phyloP scores from a whole-genome alignment of 2,888 invertebrate species.

The Pollenia amentaria region DNA sequence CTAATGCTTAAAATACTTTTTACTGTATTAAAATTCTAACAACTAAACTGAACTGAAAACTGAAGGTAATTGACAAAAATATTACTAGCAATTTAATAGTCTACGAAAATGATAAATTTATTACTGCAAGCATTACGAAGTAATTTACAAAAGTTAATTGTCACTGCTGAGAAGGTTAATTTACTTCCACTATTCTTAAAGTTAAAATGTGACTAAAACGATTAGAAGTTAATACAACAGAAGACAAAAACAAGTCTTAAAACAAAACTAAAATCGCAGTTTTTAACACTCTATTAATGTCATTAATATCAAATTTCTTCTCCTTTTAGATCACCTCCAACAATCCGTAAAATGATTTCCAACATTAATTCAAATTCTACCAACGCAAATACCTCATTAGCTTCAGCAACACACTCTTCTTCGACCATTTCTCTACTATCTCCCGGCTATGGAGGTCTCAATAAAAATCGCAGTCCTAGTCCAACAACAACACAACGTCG shows the following conservation, averaged over 20 bases:
- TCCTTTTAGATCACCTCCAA: slow-evolving; percentile 83
- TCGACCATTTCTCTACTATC: slow-evolving; percentile 76
- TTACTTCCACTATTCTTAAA: too few species aligned
- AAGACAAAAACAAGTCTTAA: background rate
- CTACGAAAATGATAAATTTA: too few species aligned
- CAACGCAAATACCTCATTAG: slow-evolving; percentile 69
- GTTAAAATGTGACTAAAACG: slow-evolving; percentile 47
- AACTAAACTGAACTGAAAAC: too few species aligned
- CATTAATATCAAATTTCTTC: background rate
- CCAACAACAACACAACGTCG: slow-evolving; percentile 85
- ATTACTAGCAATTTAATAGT: too few species aligned
- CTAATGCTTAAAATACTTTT: too few species aligned
- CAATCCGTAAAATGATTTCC: slow-evolving; percentile 81
- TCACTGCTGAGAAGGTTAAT: too few species aligned
- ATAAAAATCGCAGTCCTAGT: slow-evolving; percentile 85
- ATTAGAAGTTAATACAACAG: slow-evolving; percentile 6
- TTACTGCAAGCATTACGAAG: too few species aligned
- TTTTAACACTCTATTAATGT: too few species aligned
- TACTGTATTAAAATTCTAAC: too few species aligned
- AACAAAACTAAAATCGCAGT: too few species aligned
- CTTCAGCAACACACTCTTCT: slow-evolving; percentile 52
- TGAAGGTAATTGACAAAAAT: too few species aligned
- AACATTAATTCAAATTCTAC: slow-evolving; percentile 76
- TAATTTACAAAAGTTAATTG: too few species aligned
- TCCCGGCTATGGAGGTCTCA: slow-evolving; percentile 76